Conservation (phyloP, 2,797 vertebrate genomes). For the Argyrosomus regius region DNA sequence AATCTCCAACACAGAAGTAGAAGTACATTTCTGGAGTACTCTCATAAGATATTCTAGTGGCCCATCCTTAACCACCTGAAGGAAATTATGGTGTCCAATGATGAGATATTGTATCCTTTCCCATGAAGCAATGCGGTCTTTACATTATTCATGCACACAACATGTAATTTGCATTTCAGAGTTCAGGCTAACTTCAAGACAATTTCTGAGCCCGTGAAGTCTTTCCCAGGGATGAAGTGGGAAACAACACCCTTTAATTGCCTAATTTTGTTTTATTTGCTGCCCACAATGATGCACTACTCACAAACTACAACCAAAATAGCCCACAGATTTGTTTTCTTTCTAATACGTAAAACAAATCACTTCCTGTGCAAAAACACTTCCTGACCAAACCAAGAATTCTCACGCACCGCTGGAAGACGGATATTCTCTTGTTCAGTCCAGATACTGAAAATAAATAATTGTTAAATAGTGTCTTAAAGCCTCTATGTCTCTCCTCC, state of each 20-base stretch:
- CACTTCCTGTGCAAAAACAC: constrained; percentile 12
- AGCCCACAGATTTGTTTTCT: neutral
- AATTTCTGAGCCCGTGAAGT: neutral
- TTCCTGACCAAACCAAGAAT: constrained; percentile 5
- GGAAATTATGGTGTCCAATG: neutral
- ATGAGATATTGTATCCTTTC: constrained; percentile 1
- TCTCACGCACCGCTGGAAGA: neutral
- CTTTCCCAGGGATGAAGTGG: neutral
- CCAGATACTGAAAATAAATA: constrained; percentile 34
- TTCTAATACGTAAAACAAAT: constrained; percentile 11
- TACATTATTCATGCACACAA: constrained; percentile 26
- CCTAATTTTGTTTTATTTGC: neutral
- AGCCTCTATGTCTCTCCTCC: constrained; percentile 2
- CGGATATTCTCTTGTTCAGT: constrained; percentile 6
- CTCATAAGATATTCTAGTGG: constrained; percentile 2
- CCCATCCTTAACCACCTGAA: neutral
- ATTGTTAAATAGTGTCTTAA: constrained; percentile 13
- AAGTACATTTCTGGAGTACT: neutral
- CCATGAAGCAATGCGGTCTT: constrained; percentile 4
- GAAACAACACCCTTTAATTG: neutral
- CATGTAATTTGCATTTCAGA: constrained; percentile 21
- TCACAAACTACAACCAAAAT: neutral
- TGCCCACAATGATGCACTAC: neutral
- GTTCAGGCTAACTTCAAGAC: constrained; percentile 5
- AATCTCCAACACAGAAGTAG: neutral